phyloP scores from a whole-genome alignment of 2,797 vertebrate species.

The Acrossocheilus fasciatus region DNA sequence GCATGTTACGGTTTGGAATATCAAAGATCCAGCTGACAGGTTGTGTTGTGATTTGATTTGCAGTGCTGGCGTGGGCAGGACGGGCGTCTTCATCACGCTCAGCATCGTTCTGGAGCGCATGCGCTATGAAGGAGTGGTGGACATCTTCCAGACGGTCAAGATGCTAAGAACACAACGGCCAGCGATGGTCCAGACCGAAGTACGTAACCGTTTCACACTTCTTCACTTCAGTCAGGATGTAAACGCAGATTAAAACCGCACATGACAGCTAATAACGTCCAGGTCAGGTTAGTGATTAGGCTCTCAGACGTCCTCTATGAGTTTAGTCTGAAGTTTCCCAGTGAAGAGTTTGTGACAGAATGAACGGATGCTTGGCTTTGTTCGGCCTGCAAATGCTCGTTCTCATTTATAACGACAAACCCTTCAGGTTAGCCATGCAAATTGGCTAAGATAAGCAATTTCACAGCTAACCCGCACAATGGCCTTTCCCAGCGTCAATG shows the following conservation, averaged over 20 bases:
- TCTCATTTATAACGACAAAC: slow-evolving; percentile 54
- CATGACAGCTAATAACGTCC: neutral
- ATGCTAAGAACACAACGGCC: slow-evolving; percentile 98
- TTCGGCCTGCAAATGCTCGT: slow-evolving; percentile 25
- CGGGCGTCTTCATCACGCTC: slow-evolving; percentile 99
- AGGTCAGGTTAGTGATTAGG: neutral
- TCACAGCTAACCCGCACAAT: slow-evolving; percentile 48
- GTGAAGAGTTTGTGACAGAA: neutral
- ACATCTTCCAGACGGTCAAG: slow-evolving; percentile 99
- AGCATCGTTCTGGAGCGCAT: slow-evolving; percentile 99
- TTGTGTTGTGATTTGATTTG: slow-evolving; percentile 9
- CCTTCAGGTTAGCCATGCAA: slow-evolving; percentile 58
- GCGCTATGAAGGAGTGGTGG: slow-evolving; percentile 99
- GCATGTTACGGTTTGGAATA: neutral
- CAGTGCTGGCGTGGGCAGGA: slow-evolving; percentile 97
- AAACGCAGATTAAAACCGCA: slow-evolving; percentile 1
- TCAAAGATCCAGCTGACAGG: neutral
- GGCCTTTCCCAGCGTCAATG: slow-evolving; percentile 41
- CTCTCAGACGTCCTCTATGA: neutral
- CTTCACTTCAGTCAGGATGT: neutral
- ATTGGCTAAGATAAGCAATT: slow-evolving; percentile 61
- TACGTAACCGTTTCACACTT: slow-evolving; percentile 68
- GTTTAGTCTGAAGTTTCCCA: neutral
- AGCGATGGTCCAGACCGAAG: slow-evolving; percentile 99
- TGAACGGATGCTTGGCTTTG: neutral